Base-by-base conservation (phyloP, 2,888 invertebrate species). In the Cheilosia soror region DNA sequence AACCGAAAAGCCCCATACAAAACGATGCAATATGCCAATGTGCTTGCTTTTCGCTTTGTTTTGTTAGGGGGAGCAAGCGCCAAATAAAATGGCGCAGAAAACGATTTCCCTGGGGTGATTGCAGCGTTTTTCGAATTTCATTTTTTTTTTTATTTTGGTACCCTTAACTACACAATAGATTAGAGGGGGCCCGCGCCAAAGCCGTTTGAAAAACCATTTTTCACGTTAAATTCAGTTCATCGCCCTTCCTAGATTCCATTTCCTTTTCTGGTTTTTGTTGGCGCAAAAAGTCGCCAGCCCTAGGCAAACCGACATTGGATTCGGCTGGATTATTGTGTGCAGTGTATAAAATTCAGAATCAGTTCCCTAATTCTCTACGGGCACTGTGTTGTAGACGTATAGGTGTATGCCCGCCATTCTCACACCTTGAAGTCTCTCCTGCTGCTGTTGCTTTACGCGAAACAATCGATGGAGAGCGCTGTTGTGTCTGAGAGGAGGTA, bases 91-190 rank as follows among this genome's bases (percentile, higher is more conserved):
- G 76, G 81, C 81, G 68, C 68, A 85, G 76, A 81, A 75, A 76
- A 49, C 85, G 76, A 85, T 85, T 81, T 85, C 85, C 85, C 85
- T 53, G 47, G 85, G 81, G 85, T 72, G 71, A 85, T 72, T 81
- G 81, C 85, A 85, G 31, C 62, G 66, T 80, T 71, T 58, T 68
- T 63, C 44, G 15, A 11, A 33, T 60, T 63, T 60, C n/a, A 29
- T 62, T 66, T 66, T 53, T 58, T n/a, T 31, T 69, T 73, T 51
- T 40, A 69, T 84, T 65, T 63, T 57, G 75, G 79, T 84, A 79
- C 84, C 84, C 81, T 77, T 81, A 81, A 81, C 85, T 81, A 85
- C 72, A 85, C 85, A 85, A 85, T 85, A 81, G 85, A 85, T 85
- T 85, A 85, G 81, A 81, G 71, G 51, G 63, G 76, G 60, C 55